Conservation (phyloP, 2,797 vertebrate genomes). For the Poecilia gillii region DNA sequence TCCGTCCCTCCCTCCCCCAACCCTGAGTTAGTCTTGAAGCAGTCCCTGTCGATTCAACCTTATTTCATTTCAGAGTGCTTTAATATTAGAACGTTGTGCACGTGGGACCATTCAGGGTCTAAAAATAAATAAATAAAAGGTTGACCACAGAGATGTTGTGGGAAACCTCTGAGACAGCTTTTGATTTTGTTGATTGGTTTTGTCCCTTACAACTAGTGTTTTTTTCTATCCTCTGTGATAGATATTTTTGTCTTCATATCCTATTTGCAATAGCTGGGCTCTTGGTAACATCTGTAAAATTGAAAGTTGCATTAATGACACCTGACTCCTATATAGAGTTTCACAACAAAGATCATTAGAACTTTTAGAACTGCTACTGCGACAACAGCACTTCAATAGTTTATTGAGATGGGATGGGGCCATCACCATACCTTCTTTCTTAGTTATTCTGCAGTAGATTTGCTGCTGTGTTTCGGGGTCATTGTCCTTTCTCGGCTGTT, state of each 20-base stretch:
- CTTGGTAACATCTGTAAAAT: background rate
- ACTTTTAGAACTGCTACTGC: background rate
- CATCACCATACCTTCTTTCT: background rate
- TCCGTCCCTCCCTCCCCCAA: no score
- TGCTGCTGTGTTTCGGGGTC: background rate
- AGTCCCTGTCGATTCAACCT: background rate
- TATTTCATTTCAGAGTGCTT: slow-evolving; percentile 2
- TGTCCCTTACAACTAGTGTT: background rate
- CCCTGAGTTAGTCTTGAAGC: background rate
- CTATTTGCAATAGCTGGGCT: background rate
- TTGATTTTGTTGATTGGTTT: background rate
- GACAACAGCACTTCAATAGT: background rate
- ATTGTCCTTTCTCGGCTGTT: background rate
- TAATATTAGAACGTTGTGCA: slow-evolving; percentile 1
- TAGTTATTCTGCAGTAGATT: background rate
- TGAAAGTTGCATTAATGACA: background rate
- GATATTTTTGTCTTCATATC: background rate
- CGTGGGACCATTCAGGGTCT: background rate
- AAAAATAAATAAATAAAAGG: background rate
- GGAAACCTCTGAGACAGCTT: background rate
- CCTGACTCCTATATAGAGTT: background rate
- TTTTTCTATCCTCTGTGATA: background rate
- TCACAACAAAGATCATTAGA: background rate
- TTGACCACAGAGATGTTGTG: background rate
- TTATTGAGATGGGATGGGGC: background rate